Conservation (phyloP, 1,140 invertebrate species). For the Cardiocondyla obscurior region DNA sequence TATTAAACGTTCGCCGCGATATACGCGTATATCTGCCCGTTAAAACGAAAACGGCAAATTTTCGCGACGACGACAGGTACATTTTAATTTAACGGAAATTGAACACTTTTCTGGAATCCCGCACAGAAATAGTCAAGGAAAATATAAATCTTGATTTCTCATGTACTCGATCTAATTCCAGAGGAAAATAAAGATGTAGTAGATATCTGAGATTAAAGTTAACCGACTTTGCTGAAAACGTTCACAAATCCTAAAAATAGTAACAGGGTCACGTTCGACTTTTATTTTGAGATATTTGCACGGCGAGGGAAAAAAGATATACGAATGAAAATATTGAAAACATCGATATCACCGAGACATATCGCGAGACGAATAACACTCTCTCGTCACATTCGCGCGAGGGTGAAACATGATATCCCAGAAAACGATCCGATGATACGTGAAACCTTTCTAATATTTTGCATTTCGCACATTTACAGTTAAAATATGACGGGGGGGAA, state of each 20-base stretch:
- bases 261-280: conserved; percentile 29
- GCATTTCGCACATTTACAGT: background rate
- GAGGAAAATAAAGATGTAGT: conserved; percentile 13
- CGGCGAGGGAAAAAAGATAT: conserved; percentile 3
- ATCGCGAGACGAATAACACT: conserved; percentile 39
- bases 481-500: background rate
- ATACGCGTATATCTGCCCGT: background rate
- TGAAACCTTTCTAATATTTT: background rate
- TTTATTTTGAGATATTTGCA: conserved; percentile 41
- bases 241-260: conserved; percentile 52
- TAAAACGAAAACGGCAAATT: background rate
- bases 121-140: background rate
- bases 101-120: background rate
- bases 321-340: conserved; percentile 23
- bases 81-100: background rate
- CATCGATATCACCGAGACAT: conserved; percentile 29
- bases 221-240: conserved; percentile 27
- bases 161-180: conserved; percentile 16
- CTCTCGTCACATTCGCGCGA: background rate
- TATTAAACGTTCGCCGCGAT: background rate
- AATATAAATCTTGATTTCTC: conserved; percentile 4
- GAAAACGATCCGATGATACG: background rate
- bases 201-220: conserved; percentile 32
- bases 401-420: conserved; percentile 1
- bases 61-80: background rate